These are phyloP conservation scores for Epinotia ramella DNA, from an alignment of 2,888 invertebrate genomes.

Conservation along the genomic window DNA sequence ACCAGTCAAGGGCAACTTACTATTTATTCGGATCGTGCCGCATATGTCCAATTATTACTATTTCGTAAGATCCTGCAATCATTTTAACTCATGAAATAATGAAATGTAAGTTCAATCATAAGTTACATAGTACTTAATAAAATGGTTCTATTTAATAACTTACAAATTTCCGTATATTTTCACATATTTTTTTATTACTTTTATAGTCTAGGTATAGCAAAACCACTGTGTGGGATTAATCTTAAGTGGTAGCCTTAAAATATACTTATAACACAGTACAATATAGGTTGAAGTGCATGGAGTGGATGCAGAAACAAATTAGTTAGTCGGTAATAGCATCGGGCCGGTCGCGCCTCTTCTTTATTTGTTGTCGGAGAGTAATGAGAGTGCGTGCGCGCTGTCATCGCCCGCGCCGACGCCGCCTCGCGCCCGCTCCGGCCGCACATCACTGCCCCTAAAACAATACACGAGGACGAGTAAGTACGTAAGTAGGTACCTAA, in stretches of 20 bases:
- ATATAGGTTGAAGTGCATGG: neutral
- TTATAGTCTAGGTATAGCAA: neutral
- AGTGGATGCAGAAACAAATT: conserved; percentile 31
- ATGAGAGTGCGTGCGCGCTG: conserved; percentile 74
- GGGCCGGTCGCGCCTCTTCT: conserved; percentile 57
- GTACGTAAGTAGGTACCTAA: conserved; percentile 15
- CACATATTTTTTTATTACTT: neutral
- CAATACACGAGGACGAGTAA: conserved; percentile 59
- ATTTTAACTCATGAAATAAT: neutral
- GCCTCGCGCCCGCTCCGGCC: conserved; percentile 61
- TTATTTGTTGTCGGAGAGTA: conserved; percentile 60
- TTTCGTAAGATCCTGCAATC: conserved; percentile 6
- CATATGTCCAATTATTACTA: conserved; percentile 1
- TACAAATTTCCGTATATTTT: neutral
- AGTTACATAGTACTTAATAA: neutral
- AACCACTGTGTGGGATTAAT: neutral
- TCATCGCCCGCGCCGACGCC: conserved; percentile 68
- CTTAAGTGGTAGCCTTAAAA: neutral
- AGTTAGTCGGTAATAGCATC: conserved; percentile 45
- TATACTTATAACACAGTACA: neutral
- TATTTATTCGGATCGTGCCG: conserved; percentile 8
- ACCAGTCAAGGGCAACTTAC: conserved; percentile 37
- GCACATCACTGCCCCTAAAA: conserved; percentile 68
- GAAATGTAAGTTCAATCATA: neutral
- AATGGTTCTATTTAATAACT: neutral